phyloP scores from a whole-genome alignment of 1,140 invertebrate genomes.

The Hydropsyche tenuis region DNA sequence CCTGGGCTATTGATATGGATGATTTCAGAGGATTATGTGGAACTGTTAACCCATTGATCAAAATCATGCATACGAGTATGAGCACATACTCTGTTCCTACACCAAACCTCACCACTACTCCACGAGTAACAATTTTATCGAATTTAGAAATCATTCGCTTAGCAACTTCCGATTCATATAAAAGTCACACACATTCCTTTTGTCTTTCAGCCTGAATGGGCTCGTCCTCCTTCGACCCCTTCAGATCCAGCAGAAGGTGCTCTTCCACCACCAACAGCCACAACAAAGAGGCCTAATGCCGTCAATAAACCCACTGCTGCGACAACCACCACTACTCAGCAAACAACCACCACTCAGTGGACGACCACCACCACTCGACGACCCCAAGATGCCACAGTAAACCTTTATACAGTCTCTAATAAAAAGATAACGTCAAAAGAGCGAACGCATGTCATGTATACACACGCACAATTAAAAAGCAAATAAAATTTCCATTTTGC shows the following conservation, averaged over 20 bases:
- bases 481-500: too few species aligned
- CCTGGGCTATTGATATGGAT: conserved; percentile 90
- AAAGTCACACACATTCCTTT: too few species aligned
- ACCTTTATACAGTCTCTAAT: too few species aligned
- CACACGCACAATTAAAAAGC: too few species aligned
- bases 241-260: conserved; percentile 56
- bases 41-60: conserved; percentile 72
- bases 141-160: neutral
- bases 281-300: conserved; percentile 14
- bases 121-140: conserved; percentile 61
- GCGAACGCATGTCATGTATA: too few species aligned
- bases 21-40: conserved; percentile 83
- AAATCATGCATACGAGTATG: conserved; percentile 77
- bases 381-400: neutral
- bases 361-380: conserved; percentile 5
- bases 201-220: conserved; percentile 71
- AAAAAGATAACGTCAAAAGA: too few species aligned
- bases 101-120: conserved; percentile 70
- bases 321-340: conserved; percentile 37
- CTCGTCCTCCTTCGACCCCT: conserved; percentile 69
- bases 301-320: conserved; percentile 50
- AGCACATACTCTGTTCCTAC: conserved; percentile 75
- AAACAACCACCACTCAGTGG: conserved; percentile 10
- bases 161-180: too few species aligned
- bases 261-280: conserved; percentile 50